Base-by-base conservation (phyloP, 2,113 vertebrate genomes). In the Ptilonorhynchus violaceus region DNA sequence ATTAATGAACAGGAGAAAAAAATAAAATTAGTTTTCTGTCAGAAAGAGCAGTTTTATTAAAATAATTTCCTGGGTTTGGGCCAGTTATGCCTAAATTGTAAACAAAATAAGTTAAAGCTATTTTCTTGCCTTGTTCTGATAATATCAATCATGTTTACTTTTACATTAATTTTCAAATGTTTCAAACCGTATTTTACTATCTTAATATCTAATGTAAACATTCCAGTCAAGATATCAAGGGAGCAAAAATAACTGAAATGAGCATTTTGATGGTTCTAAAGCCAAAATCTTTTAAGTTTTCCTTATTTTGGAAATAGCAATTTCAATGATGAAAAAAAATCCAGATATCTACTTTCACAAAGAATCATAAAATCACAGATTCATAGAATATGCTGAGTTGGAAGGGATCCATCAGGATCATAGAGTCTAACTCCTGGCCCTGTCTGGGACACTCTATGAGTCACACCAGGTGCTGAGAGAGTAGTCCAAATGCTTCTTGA, bases 341-440 rank as follows among this genome's bases (percentile, higher is more conserved):
- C 8, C 6, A 39, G 15, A 11, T 59, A 49, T 4, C 4, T 24
- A 21, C 5, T 76, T 62, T 73, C 31, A 52, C 10, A 72, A 85
- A 31, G 7, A 30, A 37, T 31, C 16, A 25, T 2, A 52, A 27
- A 46, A 28, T n/a, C 9, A 10, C 9, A 25, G 18, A 30, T 21
- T 42, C 63, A 33, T 15, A 33, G 7, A 60, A 60, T 60, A 60
- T 39, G 15, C 7, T 60, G 35, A 60, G 13, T 37, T 52, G 33
- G 68, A 60, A 83, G n/a, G 24, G 17, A 41, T 4, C 2, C n/a
- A 15, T 41, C 25, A 68, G 20, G n/a, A 62, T 35, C 16, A 62
- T 22, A 0, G 0, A 28, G 30, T 60, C 20, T n/a, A 25, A 0
- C 11, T 68, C 47, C 21, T 27, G n/a, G 11, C n/a, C 30, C n/a